These are phyloP conservation scores for Esox niger DNA, from an alignment of 2,113 vertebrate species.

Conservation along the genomic window DNA sequence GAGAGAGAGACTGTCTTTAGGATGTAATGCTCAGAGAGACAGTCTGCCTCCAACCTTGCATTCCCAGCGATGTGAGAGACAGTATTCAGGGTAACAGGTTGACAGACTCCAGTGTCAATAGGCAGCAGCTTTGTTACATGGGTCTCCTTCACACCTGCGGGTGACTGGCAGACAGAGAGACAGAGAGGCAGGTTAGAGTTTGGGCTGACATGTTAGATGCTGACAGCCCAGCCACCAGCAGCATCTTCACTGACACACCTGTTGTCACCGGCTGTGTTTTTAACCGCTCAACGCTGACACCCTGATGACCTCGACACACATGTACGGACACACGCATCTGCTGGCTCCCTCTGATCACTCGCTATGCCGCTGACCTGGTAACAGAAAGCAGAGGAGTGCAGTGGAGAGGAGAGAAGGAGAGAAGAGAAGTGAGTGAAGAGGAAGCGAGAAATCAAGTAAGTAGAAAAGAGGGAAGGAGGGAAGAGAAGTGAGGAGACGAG, in stretches of 20 bases:
- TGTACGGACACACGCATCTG: neutral
- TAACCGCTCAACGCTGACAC: neutral
- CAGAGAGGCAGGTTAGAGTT: neutral
- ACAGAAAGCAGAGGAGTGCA: conserved; percentile 14
- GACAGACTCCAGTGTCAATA: too few relatives aligned
- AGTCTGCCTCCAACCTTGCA: too few relatives aligned
- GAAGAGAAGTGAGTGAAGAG: neutral
- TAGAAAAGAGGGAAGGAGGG: too few relatives aligned
- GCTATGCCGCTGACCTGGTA: neutral
- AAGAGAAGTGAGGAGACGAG: too few relatives aligned
- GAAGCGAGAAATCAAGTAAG: neutral
- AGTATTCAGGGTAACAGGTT: too few relatives aligned
- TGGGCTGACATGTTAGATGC: neutral
- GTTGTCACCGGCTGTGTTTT: too few relatives aligned
- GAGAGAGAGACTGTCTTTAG: too few relatives aligned
- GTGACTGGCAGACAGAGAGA: conserved; percentile 5
- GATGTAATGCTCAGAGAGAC: too few relatives aligned
- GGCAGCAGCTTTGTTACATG: too few relatives aligned
- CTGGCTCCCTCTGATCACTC: neutral
- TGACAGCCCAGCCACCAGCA: too few relatives aligned
- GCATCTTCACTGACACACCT: too few relatives aligned
- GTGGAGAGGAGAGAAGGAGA: neutral
- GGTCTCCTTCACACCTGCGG: neutral
- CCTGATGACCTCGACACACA: neutral
- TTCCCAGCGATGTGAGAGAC: too few relatives aligned